Evolutionary conservation across 2,888 invertebrate genomes (phyloP).

Genomic region (Stenodema calcarata): DNA sequence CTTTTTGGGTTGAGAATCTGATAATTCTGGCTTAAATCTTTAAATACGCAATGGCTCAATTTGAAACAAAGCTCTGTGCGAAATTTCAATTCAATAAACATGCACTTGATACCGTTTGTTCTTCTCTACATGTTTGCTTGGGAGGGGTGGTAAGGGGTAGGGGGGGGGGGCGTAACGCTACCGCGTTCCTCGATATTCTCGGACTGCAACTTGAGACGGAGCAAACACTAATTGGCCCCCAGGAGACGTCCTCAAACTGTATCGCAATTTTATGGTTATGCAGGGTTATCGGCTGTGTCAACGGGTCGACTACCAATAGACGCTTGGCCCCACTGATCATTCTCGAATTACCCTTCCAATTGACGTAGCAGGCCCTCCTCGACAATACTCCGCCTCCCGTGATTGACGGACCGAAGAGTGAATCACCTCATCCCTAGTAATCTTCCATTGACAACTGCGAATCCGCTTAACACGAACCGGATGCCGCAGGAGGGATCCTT

Average conservation of each 20-base stretch:
- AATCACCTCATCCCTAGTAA: slow-evolving; percentile 3
- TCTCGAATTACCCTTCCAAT: slow-evolving; percentile 9
- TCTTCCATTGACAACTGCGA: slow-evolving; percentile 15
- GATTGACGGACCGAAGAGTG: background rate
- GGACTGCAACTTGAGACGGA: background rate
- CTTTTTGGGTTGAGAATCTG: too few relatives aligned
- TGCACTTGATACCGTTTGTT: too few relatives aligned
- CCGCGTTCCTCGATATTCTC: too few relatives aligned
- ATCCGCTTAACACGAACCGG: background rate
- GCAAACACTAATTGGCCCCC: background rate
- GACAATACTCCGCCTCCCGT: background rate
- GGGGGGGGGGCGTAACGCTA: too few relatives aligned
- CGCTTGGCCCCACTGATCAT: background rate
- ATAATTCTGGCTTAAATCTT: too few relatives aligned
- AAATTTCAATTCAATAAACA: too few relatives aligned
- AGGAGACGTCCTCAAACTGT: background rate
- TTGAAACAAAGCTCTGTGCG: too few relatives aligned
- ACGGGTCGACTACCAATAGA: background rate
- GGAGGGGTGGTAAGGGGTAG: too few relatives aligned
- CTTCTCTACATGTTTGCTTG: too few relatives aligned
- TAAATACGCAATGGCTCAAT: too few relatives aligned
- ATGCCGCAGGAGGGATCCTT: background rate
- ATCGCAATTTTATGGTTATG: background rate
- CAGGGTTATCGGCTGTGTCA: background rate
- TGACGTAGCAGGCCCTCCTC: background rate